Evolutionary conservation across 2,113 vertebrate genomes (phyloP).

Genomic region (Meleagris gallopavo): DNA sequence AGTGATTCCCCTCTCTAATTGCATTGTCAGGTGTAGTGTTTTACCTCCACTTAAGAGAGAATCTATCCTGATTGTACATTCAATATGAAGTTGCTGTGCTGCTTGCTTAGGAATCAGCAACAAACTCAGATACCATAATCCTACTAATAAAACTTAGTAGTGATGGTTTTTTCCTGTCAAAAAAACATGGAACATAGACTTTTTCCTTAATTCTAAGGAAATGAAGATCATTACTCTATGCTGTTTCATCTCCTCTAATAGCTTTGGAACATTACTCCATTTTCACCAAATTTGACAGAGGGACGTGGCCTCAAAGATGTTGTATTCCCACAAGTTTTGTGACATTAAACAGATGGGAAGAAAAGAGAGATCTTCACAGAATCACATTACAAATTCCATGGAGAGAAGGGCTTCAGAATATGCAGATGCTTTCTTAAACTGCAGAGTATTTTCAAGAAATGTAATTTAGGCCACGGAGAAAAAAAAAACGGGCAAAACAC

Average conservation of each 20-base stretch:
- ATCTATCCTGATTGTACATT: neutral
- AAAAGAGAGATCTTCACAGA: slow-evolving; percentile 26
- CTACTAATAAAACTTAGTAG: neutral
- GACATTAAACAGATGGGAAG: slow-evolving; percentile 49
- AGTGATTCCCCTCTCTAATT: neutral
- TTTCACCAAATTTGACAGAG: slow-evolving; percentile 30
- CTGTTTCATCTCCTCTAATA: neutral
- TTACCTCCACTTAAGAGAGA: neutral
- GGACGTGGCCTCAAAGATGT: neutral
- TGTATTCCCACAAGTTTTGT: slow-evolving; percentile 20
- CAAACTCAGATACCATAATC: neutral
- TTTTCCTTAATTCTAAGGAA: neutral
- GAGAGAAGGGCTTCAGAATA: neutral
- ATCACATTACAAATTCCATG: neutral
- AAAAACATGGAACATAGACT: neutral
- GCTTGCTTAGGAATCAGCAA: neutral
- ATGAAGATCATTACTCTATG: neutral
- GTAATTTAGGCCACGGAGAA: neutral
- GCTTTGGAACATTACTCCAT: neutral
- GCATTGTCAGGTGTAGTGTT: neutral
- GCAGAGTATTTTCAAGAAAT: neutral
- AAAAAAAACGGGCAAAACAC: neutral
- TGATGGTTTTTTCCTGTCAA: neutral
- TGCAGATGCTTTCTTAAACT: neutral
- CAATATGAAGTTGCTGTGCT: neutral